Percentiles rank a stretch among this genome's conserved stretches.
Evolutionary conservation across 2,797 vertebrate species (phyloP).

Genomic region (Cynopterus sphinx): DNA sequence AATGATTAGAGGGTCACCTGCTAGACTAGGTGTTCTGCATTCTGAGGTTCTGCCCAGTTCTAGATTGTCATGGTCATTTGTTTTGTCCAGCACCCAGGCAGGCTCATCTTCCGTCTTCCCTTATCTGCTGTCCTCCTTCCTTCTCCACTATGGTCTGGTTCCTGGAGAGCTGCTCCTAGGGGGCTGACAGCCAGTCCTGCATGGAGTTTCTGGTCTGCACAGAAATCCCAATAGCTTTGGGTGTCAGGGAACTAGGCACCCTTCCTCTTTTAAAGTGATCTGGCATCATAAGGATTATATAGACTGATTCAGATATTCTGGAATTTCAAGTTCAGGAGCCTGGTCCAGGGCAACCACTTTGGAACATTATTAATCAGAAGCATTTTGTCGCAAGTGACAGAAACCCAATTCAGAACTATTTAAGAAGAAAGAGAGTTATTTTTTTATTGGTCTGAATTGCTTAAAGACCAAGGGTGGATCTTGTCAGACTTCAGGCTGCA

Average conservation of each 20-base stretch:
- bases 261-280: not conserved
- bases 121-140: not conserved
- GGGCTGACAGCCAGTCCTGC: not conserved
- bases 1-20: fast-evolving
- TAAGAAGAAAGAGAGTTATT: not conserved
- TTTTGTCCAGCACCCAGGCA: not conserved
- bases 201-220: too few relatives aligned
- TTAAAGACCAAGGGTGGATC: not conserved
- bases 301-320: not conserved
- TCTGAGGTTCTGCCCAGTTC: not conserved
- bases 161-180: not conserved
- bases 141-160: not conserved
- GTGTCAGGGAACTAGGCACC: not conserved
- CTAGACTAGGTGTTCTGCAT: fast-evolving
- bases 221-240: not conserved
- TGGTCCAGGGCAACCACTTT: not conserved
- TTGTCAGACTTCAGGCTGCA: not conserved
- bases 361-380: not conserved
- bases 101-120: not conserved
- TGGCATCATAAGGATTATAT: not conserved
- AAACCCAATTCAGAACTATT: not conserved
- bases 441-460: not conserved
- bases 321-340: not conserved
- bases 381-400: not conserved
- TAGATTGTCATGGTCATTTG: not conserved